Conservation (phyloP, 1,140 invertebrate species). For the Telenomus remus region DNA sequence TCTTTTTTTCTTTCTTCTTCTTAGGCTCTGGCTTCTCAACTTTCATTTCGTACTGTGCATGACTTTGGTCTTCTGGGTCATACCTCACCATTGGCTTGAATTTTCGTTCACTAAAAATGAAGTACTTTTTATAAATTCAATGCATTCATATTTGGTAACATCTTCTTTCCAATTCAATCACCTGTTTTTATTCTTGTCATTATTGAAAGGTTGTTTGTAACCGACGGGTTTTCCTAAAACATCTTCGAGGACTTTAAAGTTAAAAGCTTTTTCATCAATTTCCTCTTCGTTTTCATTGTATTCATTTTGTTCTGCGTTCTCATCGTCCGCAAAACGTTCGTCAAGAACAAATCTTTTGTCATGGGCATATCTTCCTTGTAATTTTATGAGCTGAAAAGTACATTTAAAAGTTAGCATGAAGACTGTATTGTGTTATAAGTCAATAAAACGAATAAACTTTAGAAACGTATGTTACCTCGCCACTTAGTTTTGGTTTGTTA, state of each 20-base stretch:
- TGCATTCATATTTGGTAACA: too few species aligned
- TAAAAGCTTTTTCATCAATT: slow-evolving; percentile 76
- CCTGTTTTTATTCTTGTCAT: slow-evolving; percentile 24
- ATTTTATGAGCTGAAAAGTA: slow-evolving; percentile 31
- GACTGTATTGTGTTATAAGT: too few species aligned
- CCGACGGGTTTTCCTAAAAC: slow-evolving; percentile 73
- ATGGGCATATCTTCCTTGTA: slow-evolving; percentile 68
- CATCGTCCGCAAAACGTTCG: slow-evolving; percentile 75
- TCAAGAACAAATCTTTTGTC: slow-evolving; percentile 79
- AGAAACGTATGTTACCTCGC: slow-evolving; percentile 30
- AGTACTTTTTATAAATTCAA: slow-evolving; percentile 5
- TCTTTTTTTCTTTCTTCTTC: slow-evolving; percentile 60
- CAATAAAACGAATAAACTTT: not conserved
- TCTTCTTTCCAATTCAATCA: not conserved
- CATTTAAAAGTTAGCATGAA: too few species aligned
- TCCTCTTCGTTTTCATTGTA: slow-evolving; percentile 61
- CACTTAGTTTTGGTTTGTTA: slow-evolving; percentile 37
- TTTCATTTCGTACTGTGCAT: slow-evolving; percentile 75
- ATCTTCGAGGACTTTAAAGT: slow-evolving; percentile 78
- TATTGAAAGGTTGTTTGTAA: slow-evolving; percentile 1
- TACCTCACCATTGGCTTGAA: slow-evolving; percentile 76
- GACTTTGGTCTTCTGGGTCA: slow-evolving; percentile 78
- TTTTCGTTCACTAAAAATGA: slow-evolving; percentile 13
- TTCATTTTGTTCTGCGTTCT: slow-evolving; percentile 30
- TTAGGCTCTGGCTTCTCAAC: slow-evolving; percentile 56